Base-by-base conservation (phyloP, 2,888 invertebrate genomes). In the Drosophila paranaensis region DNA sequence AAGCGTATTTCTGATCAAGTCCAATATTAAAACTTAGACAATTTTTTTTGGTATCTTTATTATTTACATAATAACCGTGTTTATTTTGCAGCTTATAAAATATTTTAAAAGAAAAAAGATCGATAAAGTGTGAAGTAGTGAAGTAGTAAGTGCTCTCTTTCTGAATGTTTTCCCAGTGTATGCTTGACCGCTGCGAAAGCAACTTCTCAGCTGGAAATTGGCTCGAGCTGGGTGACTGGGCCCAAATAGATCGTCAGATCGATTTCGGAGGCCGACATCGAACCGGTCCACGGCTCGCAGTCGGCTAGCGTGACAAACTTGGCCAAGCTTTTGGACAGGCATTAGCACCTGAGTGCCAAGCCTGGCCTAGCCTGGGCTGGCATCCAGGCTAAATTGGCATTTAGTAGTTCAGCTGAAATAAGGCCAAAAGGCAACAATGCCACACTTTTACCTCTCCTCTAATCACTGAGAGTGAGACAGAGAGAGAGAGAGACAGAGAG, bases 161-260 rank as follows among this genome's bases (percentile, higher is more conserved):
- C 16, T 11, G 50, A 50, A 1, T 35, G 8, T 4, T 50, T 50
- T 50, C 20, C 8, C 20, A 50, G 50, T 35, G 33, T 8, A 50
- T 16, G 8, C 33, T 35, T 35, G 50, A 50, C 33, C 35, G n/a
- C 6, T 33, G n/a, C 16, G 30, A 48, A 30, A 30, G 48, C 33
- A 6, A 0, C n/a, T 13, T 13, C 8, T 13, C 9, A 56, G 46
- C 54, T 48, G 0, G 6, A 10, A 54, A 79, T 77, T 82, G 80
- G 79, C 85, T 82, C 71, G 65, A 82, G 82, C 74, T 71, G 50
- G 50, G 74, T 61, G 58, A 61, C 66, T 63, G 60, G 65, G 51
- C 54, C 70, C 13, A 20, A 35, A 54, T 11, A 76, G 80, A 80
- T 83, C 60, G 74, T 20, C 54, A 27, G 40, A 48, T 66, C 68